Evolutionary conservation across 2,888 invertebrate species (phyloP).

Genomic region (Ophion obscuratus): DNA sequence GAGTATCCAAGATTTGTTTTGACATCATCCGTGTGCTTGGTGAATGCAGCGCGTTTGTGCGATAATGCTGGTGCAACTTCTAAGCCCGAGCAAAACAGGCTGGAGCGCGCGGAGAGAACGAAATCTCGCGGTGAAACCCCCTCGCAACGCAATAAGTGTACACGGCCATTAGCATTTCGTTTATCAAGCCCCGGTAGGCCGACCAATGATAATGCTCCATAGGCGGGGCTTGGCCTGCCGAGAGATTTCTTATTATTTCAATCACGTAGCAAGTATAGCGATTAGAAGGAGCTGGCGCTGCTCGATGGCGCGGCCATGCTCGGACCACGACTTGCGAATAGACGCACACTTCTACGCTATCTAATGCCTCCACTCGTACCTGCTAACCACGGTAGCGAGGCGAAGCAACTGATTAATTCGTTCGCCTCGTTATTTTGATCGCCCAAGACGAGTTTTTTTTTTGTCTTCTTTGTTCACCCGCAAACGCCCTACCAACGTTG

Average conservation of each 20-base stretch:
- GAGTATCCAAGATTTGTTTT: background rate
- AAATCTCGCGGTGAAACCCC: slow-evolving; percentile 52
- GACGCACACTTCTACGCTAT: slow-evolving; percentile 28
- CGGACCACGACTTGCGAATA: slow-evolving; percentile 40
- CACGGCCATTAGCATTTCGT: slow-evolving; percentile 67
- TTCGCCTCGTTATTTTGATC: slow-evolving; percentile 70
- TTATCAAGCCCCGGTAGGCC: slow-evolving; percentile 59
- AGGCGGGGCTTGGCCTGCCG: slow-evolving; percentile 74
- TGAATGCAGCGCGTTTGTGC: background rate
- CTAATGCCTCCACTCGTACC: slow-evolving; percentile 29
- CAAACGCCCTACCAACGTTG: slow-evolving; percentile 40
- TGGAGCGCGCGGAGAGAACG: slow-evolving; percentile 32
- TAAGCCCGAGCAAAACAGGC: slow-evolving; percentile 6
- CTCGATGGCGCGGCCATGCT: slow-evolving; percentile 61
- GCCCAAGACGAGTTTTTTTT: slow-evolving; percentile 56
- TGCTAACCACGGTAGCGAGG: slow-evolving; percentile 23
- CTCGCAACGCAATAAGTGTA: slow-evolving; percentile 52
- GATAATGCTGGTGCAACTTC: background rate
- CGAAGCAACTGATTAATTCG: slow-evolving; percentile 69
- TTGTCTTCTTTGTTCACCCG: background rate
- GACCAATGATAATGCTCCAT: slow-evolving; percentile 75
- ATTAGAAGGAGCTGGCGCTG: slow-evolving; percentile 63
- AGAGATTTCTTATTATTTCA: slow-evolving; percentile 79
- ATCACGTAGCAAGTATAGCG: slow-evolving; percentile 72
- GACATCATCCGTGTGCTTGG: background rate